A percentile compares a stretch with the other conserved stretches of the same genome.
Evolutionary conservation across 2,113 vertebrate species (phyloP).

Genomic region (human (Homo sapiens)): GRCh38 chr5:125637001-125637500

Average conservation of each 20-base stretch:
- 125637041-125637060: background rate
- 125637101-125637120: background rate
- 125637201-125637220: background rate
- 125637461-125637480: background rate
- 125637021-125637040: background rate
- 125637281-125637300: background rate
- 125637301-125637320: background rate
- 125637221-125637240: no score
- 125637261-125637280: background rate
- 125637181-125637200: background rate
- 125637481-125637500: background rate
- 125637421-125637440: background rate
- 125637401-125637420: background rate
- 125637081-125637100: background rate
- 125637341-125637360: background rate
- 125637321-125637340: background rate
- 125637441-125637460: background rate
- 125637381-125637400: background rate
- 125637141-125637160: background rate
- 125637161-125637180: background rate
- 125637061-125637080: background rate
- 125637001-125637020: background rate
- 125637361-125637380: background rate
- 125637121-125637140: background rate
- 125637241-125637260: background rate